A percentile compares a stretch with the other conserved stretches of the same genome.
Evolutionary conservation across 2,797 vertebrate species (phyloP).

Genomic region (Chiroxiphia lanceolata): DNA sequence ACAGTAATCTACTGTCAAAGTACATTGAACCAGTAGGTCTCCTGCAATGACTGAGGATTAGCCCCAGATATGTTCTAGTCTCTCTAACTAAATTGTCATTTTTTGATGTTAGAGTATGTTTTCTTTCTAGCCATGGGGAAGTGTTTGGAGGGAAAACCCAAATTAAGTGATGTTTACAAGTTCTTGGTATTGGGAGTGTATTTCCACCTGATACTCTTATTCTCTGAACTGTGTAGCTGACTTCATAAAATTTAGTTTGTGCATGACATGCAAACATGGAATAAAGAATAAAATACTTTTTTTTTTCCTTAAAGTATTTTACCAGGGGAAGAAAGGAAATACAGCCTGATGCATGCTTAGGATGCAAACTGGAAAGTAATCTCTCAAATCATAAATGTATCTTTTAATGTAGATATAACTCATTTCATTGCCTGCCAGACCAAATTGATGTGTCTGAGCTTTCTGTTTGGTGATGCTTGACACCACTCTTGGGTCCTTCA

Average conservation of each 20-base stretch:
- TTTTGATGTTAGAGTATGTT: background rate
- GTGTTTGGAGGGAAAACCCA: background rate
- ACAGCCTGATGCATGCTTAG: background rate
- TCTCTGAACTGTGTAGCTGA: background rate
- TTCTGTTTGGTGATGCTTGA: slow-evolving; percentile 4
- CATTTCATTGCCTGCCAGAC: background rate
- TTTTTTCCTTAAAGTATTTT: background rate
- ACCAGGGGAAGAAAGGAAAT: background rate
- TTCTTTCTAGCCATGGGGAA: background rate
- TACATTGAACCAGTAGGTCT: background rate
- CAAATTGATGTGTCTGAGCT: background rate
- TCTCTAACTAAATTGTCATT: background rate
- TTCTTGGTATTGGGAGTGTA: background rate
- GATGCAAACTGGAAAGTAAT: background rate
- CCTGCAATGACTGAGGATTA: background rate
- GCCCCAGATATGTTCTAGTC: background rate
- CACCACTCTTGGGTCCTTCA: background rate
- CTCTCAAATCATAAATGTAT: background rate
- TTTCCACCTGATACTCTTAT: background rate
- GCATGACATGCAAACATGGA: background rate
- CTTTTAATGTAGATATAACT: background rate
- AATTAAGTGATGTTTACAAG: background rate
- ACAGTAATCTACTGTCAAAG: background rate
- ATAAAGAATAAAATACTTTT: background rate
- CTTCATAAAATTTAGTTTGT: background rate